A percentile compares a stretch with the other conserved stretches of the same genome.
Conservation (phyloP, 1,140 invertebrate genomes). For the Odontomachus brunneus region DNA sequence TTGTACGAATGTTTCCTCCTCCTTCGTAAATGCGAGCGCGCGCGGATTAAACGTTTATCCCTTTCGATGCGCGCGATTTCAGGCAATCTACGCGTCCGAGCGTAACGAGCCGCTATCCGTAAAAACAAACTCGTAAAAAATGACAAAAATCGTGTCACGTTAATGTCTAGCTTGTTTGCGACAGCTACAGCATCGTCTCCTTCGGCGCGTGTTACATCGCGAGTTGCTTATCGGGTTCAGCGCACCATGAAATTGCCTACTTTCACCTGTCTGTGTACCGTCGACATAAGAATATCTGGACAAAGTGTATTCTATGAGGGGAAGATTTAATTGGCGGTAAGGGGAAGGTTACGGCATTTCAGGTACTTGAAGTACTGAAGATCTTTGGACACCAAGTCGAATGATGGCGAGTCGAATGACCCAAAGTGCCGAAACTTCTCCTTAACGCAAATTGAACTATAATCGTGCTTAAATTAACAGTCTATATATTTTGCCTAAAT, state of each 20-base stretch:
- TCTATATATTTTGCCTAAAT: too few species aligned
- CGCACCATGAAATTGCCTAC: constrained; percentile 73
- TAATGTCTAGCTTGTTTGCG: background rate
- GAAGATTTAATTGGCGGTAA: too few species aligned
- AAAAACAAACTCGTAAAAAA: constrained; percentile 1
- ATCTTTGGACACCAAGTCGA: too few species aligned
- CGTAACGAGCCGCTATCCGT: constrained; percentile 5
- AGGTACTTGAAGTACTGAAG: too few species aligned
- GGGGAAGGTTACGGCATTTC: too few species aligned
- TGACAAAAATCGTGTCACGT: too few species aligned
- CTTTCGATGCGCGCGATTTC: constrained; percentile 33
- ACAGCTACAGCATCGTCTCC: constrained; percentile 24
- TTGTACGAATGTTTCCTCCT: constrained; percentile 60
- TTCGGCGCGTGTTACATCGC: constrained; percentile 30
- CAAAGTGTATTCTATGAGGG: too few species aligned
- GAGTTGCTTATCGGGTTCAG: constrained; percentile 66
- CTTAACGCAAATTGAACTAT: too few species aligned
- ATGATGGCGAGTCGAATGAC: too few species aligned
- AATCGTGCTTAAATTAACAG: too few species aligned
- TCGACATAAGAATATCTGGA: too few species aligned
- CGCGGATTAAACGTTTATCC: constrained; percentile 42
- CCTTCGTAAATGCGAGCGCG: constrained; percentile 31
- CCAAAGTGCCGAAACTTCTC: too few species aligned
- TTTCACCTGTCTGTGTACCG: constrained; percentile 71
- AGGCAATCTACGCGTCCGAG: constrained; percentile 12